Evolutionary conservation across 2,888 invertebrate genomes (phyloP).

Genomic region (Apamea anceps): DNA sequence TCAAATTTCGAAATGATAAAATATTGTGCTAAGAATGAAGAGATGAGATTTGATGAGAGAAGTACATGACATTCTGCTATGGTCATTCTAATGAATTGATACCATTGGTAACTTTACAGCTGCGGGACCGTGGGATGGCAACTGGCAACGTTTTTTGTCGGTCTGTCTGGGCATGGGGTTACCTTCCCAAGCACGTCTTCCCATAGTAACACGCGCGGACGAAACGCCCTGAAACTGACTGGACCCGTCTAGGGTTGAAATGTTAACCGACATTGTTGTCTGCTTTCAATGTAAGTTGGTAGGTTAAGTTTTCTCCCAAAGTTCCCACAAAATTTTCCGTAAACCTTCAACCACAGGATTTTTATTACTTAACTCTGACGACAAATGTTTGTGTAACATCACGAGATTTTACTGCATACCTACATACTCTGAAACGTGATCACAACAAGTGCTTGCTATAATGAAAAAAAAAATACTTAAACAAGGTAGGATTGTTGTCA

Average conservation of each 20-base stretch:
- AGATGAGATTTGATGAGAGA: no score
- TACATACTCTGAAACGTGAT: neutral
- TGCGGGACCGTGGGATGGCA: no score
- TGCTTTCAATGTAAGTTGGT: neutral
- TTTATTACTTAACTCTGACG: neutral
- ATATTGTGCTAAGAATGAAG: neutral
- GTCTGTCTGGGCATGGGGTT: neutral
- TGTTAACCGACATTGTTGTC: neutral
- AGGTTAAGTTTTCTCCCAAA: neutral
- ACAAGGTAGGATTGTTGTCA: slow-evolving; percentile 19
- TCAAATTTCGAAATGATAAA: no score
- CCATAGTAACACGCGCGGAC: neutral
- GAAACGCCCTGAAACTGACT: neutral
- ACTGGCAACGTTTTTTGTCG: slow-evolving; percentile 2
- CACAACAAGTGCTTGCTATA: slow-evolving; percentile 13
- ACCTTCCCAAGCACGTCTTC: neutral
- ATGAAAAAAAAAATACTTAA: slow-evolving; percentile 10
- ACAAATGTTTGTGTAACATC: neutral
- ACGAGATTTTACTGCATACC: neutral
- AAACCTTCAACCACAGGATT: neutral
- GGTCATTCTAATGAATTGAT: neutral
- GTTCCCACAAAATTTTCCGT: neutral
- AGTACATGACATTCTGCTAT: neutral
- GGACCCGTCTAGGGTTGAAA: neutral
- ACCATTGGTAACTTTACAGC: neutral